Evolutionary conservation across 2,113 vertebrate genomes (phyloP), one percentile per base, ranked within the genome.

Genomic region (Oncorhynchus masou): DNA sequence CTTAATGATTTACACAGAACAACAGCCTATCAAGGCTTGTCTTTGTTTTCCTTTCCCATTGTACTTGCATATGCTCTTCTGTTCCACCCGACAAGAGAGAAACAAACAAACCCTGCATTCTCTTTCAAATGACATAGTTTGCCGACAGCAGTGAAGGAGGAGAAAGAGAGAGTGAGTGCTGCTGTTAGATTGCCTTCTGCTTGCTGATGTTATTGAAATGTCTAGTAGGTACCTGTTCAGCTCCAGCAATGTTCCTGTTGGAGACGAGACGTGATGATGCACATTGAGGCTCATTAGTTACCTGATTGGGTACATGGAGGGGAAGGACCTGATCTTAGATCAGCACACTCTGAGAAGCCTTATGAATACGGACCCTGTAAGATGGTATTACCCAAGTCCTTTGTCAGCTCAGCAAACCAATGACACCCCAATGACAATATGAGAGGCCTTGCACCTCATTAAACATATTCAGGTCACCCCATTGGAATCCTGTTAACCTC

Each of bases 401-500:
- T 54, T 54, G 51, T 45, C 39, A 45, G 39, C 39, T 9, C 39
- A 45, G 39, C 2, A 45, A 45, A 45, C 39, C 39, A n/a, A 11
- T 62, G 16, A 16, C n/a, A 62, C 59, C 7, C n/a, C 24, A 5
- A 73, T 12, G 67, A 29, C 59, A 78, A 62, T 66, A 62, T 70
- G 25, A 83, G 76, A 34, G 16, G 57, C 27, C 80, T 5, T 25
- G 54, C 20, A 72, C 66, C 71, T 54, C 62, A 74, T 77, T 70
- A 62, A 75, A 77, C 34, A 66, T 66, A 72, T 73, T 57, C 27
- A 51, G 45, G 34, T 69, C 74, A 31, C 80, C 71, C 74, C 60
- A 70, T 65, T 59, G 11, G 39, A 75, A 74, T 73, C 69, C 74
- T 15, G 76, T 59, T 81, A 70, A 78, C n/a, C 75, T 48, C 59